phyloP scores from a whole-genome alignment of 2,888 invertebrate genomes.

The Dicyrtoma fusca region DNA sequence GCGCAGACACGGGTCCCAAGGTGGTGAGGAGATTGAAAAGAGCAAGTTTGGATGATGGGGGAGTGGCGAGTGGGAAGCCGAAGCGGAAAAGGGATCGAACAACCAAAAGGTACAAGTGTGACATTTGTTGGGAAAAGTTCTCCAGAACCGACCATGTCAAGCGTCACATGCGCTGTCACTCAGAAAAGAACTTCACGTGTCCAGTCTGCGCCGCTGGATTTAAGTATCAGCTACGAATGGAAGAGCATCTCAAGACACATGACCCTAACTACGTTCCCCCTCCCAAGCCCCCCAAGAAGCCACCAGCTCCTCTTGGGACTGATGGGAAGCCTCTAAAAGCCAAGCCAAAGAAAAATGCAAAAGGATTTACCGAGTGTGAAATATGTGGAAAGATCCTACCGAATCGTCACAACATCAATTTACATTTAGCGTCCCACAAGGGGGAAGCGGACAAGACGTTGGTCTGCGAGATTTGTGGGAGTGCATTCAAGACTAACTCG shows the following conservation, averaged over 20 bases:
- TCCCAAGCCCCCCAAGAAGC: not conserved
- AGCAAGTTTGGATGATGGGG: not conserved
- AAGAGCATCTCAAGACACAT: not conserved
- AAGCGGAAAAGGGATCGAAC: not conserved
- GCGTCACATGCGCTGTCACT: not conserved
- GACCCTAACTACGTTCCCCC: not conserved
- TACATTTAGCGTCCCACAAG: not conserved
- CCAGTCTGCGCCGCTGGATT: not conserved
- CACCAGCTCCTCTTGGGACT: too few species aligned
- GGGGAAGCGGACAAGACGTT: not conserved
- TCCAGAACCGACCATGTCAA: not conserved
- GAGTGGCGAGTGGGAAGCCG: not conserved
- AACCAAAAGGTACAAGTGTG: not conserved
- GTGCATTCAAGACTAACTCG: not conserved
- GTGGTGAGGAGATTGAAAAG: too few species aligned
- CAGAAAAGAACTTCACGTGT: not conserved
- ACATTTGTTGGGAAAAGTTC: not conserved
- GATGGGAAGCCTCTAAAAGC: not conserved
- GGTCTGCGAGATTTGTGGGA: conserved; percentile 9
- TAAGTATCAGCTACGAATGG: not conserved
- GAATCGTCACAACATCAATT: not conserved
- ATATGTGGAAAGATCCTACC: not conserved
- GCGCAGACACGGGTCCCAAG: too few species aligned
- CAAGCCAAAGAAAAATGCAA: not conserved
- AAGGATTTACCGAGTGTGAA: not conserved